Evolutionary conservation across 2,113 vertebrate species (phyloP), one percentile per base, ranked within the genome.

Genomic region (Perca flavescens): DNA sequence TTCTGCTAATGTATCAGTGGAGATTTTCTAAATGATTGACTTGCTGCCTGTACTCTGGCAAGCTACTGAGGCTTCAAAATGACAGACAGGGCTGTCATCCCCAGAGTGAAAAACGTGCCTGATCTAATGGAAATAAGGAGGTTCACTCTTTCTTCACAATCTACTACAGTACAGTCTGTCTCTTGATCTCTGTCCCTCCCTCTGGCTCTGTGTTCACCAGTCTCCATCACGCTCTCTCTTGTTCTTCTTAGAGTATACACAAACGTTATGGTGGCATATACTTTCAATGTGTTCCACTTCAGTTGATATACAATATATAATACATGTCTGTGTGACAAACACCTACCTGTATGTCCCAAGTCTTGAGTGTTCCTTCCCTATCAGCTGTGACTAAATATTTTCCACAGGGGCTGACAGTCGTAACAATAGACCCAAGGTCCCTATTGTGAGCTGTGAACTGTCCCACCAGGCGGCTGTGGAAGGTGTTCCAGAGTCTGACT

Each of bases 401-500:
- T 60, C 89, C 93, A 43, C n/a, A 52, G 15, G 91, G 86, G 46
- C 91, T 94, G 60, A 88, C 49, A 10, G 89, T 84, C 94, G 94
- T 93, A 43, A 93, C 82, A 70, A 95, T 72, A 49, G 94, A 89
- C 6, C 93, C 93, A 74, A 77, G 85, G 43, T 90, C 94, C 54
- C 63, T 68, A 56, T 22, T 46, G 46, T 89, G 94, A 87, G 95
- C 95, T 50, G 89, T 89, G 73, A 96, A 93, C 66, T 93, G 94
- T 54, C 92, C 95, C 89, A 95, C 31, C 66, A 95, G 89, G 74
- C 69, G 65, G 78, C 88, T 88, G 61, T 66, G 91, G 36, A 57
- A 60, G 1, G 82, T 81, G 83, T 87, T 91, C 95, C 96, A 96
- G 72, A 97, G 94, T 66, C 94, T 79, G 70, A 97, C 95, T 85